Conservation (phyloP, 37 sponge, comb jelly and placozoan genomes). For the Chondrosia reniformis region DNA sequence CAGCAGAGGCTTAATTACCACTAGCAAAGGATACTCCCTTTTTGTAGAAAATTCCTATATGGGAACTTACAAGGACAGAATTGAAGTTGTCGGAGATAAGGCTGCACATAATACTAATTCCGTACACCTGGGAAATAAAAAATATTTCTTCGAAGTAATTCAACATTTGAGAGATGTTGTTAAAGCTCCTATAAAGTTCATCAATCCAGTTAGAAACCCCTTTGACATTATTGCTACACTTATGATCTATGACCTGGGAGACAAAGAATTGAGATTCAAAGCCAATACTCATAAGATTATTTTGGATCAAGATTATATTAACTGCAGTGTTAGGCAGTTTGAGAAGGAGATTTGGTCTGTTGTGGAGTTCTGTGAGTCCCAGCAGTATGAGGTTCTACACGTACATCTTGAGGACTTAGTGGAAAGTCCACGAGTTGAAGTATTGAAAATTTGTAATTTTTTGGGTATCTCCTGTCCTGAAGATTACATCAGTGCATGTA, state of each 20-base stretch:
- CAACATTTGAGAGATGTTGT: no score
- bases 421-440: not conserved
- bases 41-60: not conserved
- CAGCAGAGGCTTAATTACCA: no score
- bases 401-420: not conserved
- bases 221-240: not conserved
- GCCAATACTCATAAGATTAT: no score
- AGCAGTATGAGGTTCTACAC: not conserved
- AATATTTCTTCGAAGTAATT: no score
- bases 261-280: not conserved
- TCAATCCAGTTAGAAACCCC: not conserved
- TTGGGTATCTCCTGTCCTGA: not conserved
- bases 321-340: no score
- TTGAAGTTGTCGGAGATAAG: slow-evolving; percentile 12
- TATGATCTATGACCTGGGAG: not conserved
- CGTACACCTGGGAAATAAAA: no score
- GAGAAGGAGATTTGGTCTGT: no score
- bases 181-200: no score
- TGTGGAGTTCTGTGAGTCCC: no score
- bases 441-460: not conserved
- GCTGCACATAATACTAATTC: not conserved
- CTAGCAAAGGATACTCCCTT: slow-evolving; percentile 6
- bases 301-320: no score
- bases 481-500: not conserved
- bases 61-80: not conserved